Evolutionary conservation across 2,888 invertebrate species (phyloP).

Genomic region (Serrognathus titanus): DNA sequence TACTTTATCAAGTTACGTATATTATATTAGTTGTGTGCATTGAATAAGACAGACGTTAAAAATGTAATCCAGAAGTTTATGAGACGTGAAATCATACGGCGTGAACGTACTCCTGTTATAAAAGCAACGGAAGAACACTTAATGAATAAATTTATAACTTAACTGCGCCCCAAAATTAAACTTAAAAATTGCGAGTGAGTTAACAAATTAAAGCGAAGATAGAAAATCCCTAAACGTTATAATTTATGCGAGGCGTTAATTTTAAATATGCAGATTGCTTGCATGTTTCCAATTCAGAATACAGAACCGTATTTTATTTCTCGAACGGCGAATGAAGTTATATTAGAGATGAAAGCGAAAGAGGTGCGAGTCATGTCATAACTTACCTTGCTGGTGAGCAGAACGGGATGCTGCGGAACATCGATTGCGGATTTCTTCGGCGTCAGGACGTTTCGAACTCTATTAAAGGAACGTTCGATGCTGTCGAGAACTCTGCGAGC

Average conservation of each 20-base stretch:
- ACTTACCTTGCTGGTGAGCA: slow-evolving; percentile 52
- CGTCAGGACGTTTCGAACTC: slow-evolving; percentile 66
- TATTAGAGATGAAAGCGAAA: background rate
- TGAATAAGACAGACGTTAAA: too few species aligned
- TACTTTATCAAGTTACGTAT: too few species aligned
- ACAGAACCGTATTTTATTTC: background rate
- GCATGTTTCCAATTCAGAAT: slow-evolving; percentile 1
- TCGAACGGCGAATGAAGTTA: background rate
- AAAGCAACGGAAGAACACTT: too few species aligned
- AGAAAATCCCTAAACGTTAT: background rate
- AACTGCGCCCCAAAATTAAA: too few species aligned
- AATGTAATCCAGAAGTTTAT: too few species aligned
- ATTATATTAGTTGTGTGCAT: too few species aligned
- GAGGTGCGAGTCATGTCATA: background rate
- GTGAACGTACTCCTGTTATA: too few species aligned
- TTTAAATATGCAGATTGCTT: background rate
- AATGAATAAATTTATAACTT: too few species aligned
- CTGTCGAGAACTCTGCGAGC: slow-evolving; percentile 62
- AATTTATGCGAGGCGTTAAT: slow-evolving; percentile 1
- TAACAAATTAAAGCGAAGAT: too few species aligned
- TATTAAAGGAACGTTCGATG: slow-evolving; percentile 66
- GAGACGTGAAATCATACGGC: too few species aligned
- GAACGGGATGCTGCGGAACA: slow-evolving; percentile 40
- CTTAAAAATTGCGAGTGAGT: too few species aligned
- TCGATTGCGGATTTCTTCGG: slow-evolving; percentile 50